Evolutionary conservation across 1,140 invertebrate genomes (phyloP).

Genomic region (Potamilus streckersoni): DNA sequence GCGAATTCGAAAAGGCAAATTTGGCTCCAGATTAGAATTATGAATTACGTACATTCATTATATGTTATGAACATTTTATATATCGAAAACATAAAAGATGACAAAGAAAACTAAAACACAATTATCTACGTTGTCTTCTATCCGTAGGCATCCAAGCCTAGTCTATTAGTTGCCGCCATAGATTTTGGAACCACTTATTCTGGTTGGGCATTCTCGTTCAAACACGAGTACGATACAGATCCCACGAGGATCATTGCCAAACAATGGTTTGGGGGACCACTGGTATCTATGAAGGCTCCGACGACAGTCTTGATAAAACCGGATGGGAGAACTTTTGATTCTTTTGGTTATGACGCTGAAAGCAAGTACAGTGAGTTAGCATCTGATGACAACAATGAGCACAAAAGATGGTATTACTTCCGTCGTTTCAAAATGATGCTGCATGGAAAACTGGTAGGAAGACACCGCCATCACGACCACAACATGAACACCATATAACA

Average conservation of each 20-base stretch:
- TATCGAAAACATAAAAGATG: too few relatives aligned
- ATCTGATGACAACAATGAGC: background rate
- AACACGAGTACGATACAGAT: slow-evolving; percentile 8
- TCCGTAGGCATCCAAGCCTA: too few relatives aligned
- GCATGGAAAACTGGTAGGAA: background rate
- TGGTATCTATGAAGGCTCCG: slow-evolving; percentile 5
- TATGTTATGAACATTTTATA: too few relatives aligned
- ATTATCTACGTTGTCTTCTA: too few relatives aligned
- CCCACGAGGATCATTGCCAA: slow-evolving; percentile 3
- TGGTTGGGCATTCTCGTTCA: slow-evolving; percentile 16
- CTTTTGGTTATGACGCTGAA: slow-evolving; percentile 18
- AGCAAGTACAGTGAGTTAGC: slow-evolving; percentile 2
- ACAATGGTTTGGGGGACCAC: slow-evolving; percentile 8
- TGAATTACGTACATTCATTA: too few relatives aligned
- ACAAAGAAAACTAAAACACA: too few relatives aligned
- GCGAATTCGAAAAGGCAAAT: too few relatives aligned
- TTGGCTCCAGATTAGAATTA: too few relatives aligned
- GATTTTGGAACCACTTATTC: slow-evolving; percentile 18
- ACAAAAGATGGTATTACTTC: slow-evolving; percentile 13
- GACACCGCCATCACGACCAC: too few relatives aligned
- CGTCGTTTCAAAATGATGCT: slow-evolving; percentile 14
- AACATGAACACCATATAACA: too few relatives aligned
- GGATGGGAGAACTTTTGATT: slow-evolving; percentile 1
- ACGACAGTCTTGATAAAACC: slow-evolving; percentile 3
- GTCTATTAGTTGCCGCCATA: slow-evolving; percentile 10